Conservation (phyloP, 2,113 vertebrate species). For the Aviceda subcristata region DNA sequence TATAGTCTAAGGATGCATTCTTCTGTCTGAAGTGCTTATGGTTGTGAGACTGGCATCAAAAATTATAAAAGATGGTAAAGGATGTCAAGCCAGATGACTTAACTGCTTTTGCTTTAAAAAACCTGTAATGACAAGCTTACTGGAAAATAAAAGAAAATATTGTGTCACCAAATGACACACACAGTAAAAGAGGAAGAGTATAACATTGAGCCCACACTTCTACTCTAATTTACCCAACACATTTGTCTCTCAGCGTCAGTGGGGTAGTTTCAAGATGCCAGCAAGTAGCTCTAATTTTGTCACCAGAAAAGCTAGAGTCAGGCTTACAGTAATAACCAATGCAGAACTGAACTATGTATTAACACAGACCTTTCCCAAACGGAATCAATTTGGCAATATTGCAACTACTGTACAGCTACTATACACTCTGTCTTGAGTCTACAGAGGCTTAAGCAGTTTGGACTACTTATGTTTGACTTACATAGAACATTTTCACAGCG, state of each 20-base stretch:
- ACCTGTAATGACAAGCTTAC: neutral
- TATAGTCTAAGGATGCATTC: neutral
- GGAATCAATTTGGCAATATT: neutral
- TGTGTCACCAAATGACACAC: neutral
- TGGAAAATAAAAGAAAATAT: neutral
- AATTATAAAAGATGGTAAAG: neutral
- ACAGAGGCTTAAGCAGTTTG: neutral
- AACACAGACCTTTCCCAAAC: neutral
- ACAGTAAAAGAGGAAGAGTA: neutral
- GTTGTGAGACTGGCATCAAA: neutral
- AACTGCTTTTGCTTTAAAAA: neutral
- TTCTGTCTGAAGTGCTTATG: neutral
- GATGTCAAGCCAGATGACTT: neutral
- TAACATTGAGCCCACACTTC: neutral
- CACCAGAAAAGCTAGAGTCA: neutral
- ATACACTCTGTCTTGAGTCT: neutral
- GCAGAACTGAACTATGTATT: fast-evolving
- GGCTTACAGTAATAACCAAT: neutral
- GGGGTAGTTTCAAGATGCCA: neutral
- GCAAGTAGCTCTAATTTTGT: neutral
- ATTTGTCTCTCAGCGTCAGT: neutral
- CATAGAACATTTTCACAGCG: neutral
- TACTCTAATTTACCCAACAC: neutral
- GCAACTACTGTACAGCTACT: neutral
- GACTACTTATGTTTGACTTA: fast-evolving